Base-by-base conservation (phyloP, 1,140 invertebrate genomes). In the Aradophagus sp. region DNA sequence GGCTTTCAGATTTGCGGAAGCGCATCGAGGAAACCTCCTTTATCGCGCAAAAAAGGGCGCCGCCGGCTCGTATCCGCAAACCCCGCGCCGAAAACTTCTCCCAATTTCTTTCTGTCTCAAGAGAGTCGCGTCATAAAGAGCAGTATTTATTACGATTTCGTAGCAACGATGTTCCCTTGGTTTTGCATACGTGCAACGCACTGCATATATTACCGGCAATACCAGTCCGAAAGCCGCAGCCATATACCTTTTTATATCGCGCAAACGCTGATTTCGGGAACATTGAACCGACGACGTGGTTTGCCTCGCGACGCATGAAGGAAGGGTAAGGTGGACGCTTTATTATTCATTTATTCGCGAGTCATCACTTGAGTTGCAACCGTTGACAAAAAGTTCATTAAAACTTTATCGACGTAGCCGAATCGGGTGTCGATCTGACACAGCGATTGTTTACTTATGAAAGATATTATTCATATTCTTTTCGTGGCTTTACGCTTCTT, bases 91-190 rank as follows among this genome's bases (percentile, higher is more conserved):
- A 58, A 69, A 56, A 61, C 36, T 63, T 63, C 48, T 53, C 52
- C 58, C 58, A 70, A 63, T 65, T 71, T 63, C 55, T 65, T 62
- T 71, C 52, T 56, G 59, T 71, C 58, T 71, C 59, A 11, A 59
- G 67, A 62, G 59, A 71, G 39, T 56, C 39, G 53, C 53, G 53
- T 62, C 53, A 71, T 71, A 71, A 71, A 71, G 59, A 71, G 59
- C 67, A 48, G 34, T 71, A 65, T 71, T 71, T 71, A 71, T 71
- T 65, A 65, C 67, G 36, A 59, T 45, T 71, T 56, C 45, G 12
- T 39, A 38, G n/a, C 39, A 41, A 45, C 47, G 55, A 42, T 19
- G 56, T 62, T 69, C 52, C 34, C 59, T 59, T 71, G 47, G 48
- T 65, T 58, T 15, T 36, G 39, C 32, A 35, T 59, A 39, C 32